Evolutionary conservation across 2,888 invertebrate genomes (phyloP).

Genomic region (Bedellia somnulentella): DNA sequence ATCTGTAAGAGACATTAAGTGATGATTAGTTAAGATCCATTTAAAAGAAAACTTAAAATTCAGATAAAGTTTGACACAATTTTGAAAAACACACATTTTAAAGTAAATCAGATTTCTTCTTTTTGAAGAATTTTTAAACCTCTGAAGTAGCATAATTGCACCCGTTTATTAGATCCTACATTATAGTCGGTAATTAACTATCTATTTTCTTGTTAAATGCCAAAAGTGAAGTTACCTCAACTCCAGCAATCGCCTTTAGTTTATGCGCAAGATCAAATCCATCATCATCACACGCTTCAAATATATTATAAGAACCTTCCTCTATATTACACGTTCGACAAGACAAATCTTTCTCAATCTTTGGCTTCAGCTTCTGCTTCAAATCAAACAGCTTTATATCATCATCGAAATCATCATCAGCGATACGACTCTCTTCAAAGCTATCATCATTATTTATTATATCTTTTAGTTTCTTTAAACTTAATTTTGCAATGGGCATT

Average conservation of each 20-base stretch:
- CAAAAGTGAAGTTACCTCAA: no score
- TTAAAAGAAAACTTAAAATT: background rate
- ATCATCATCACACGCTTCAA: conserved; percentile 23
- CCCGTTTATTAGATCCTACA: no score
- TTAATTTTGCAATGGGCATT: conserved; percentile 14
- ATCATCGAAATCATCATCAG: conserved; percentile 26
- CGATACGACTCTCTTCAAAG: background rate
- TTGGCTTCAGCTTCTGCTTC: conserved; percentile 29
- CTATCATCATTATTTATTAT: conserved; percentile 3
- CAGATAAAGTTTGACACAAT: no score
- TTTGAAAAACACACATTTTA: no score
- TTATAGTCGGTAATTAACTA: no score
- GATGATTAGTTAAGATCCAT: background rate
- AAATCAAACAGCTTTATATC: conserved; percentile 42
- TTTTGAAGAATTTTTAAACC: no score
- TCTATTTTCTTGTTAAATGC: no score
- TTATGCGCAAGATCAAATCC: conserved; percentile 33
- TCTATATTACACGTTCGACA: conserved; percentile 33
- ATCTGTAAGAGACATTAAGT: conserved; percentile 30
- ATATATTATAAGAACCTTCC: conserved; percentile 30
- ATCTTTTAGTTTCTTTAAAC: conserved; percentile 14
- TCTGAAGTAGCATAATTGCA: no score
- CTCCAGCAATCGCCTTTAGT: conserved; percentile 27
- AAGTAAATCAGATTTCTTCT: background rate
- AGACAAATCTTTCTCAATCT: conserved; percentile 17